Evolutionary conservation across 2,888 invertebrate genomes (phyloP).

Genomic region (Atethmia centrago): DNA sequence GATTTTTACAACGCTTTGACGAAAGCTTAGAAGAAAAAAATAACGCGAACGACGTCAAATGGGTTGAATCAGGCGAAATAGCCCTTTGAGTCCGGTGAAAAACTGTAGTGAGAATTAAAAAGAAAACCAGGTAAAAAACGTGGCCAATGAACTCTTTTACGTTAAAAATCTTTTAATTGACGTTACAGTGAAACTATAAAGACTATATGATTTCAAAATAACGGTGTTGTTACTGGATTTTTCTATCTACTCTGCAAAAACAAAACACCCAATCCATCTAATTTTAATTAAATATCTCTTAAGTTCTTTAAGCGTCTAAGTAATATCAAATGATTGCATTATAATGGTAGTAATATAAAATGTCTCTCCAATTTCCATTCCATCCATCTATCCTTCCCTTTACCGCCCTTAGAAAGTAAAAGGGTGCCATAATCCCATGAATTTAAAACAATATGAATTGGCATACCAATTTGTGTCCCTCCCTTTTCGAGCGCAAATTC

Average conservation of each 20-base stretch:
- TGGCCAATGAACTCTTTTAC: neutral
- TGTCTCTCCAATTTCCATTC: constrained; percentile 3
- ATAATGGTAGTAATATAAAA: neutral
- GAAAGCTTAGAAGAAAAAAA: constrained; percentile 35
- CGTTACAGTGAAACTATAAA: neutral
- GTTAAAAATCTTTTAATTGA: neutral
- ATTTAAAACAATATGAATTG: constrained; percentile 32
- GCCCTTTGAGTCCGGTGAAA: constrained; percentile 43
- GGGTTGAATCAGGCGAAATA: constrained; percentile 48
- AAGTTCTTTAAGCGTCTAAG: neutral
- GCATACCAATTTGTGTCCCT: neutral
- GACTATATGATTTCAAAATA: neutral
- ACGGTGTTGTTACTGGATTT: no score
- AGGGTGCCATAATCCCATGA: constrained; percentile 24
- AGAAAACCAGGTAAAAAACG: constrained; percentile 14
- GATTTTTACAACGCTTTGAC: constrained; percentile 43
- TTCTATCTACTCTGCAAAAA: neutral
- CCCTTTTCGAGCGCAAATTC: neutral
- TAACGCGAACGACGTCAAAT: constrained; percentile 29
- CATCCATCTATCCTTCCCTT: neutral
- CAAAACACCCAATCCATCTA: neutral
- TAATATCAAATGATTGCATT: constrained; percentile 10
- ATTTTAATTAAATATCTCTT: neutral
- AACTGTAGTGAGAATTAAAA: constrained; percentile 21
- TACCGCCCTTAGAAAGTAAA: neutral